A percentile compares a stretch with the other conserved stretches of the same genome.
Evolutionary conservation across 1,140 invertebrate species (phyloP).

Genomic region (Trichonephila clavata): DNA sequence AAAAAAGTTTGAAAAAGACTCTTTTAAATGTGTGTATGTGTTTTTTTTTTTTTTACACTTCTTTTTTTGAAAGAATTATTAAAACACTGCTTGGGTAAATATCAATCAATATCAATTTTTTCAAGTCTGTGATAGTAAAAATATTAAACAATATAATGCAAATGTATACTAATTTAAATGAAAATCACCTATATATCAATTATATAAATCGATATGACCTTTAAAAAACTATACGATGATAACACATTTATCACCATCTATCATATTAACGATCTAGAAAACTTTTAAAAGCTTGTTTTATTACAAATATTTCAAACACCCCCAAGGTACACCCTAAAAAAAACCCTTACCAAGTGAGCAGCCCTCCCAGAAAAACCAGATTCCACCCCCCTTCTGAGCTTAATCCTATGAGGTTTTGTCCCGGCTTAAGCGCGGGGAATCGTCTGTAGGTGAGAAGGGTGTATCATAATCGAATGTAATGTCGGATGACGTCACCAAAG

Average conservation of each 20-base stretch:
- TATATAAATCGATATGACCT: background rate
- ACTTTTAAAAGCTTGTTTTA: background rate
- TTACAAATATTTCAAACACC: background rate
- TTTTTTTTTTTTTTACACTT: no score
- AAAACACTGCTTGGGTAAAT: no score
- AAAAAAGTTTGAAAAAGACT: no score
- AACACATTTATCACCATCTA: background rate
- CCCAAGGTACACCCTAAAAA: background rate
- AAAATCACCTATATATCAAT: no score
- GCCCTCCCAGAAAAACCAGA: constrained; percentile 19
- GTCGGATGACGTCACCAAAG: constrained; percentile 31
- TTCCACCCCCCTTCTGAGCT: background rate
- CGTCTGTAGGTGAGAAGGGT: constrained; percentile 29
- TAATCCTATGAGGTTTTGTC: constrained; percentile 61
- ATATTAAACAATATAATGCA: no score
- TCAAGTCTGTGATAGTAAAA: no score
- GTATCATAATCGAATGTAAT: constrained; percentile 63
- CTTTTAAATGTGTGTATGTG: no score
- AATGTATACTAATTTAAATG: no score
- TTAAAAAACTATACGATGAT: background rate
- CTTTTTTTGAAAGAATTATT: no score
- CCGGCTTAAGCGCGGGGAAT: background rate
- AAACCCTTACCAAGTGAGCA: background rate
- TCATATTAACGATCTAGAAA: background rate
- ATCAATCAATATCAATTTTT: no score